A percentile compares a stretch with the other conserved stretches of the same genome.
Evolutionary conservation across 1,140 invertebrate genomes (phyloP).

Genomic region (Orchesella cincta): DNA sequence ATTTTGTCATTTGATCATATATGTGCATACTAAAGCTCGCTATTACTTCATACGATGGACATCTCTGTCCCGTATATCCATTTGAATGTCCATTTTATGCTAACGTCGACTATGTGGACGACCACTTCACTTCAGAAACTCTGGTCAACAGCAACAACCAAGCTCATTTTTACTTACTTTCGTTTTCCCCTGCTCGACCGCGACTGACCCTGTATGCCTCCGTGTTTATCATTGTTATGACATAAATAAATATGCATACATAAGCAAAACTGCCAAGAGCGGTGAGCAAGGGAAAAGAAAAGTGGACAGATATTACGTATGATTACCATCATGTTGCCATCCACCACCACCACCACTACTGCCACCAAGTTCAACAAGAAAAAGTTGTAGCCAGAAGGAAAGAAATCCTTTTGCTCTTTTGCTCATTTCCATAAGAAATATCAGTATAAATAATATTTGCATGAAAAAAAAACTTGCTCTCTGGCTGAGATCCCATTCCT

Average conservation of each 20-base stretch:
- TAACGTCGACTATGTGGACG: no score
- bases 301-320: background rate
- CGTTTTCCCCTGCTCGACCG: background rate
- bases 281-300: background rate
- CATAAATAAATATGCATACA: slow-evolving; percentile 22
- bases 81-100: background rate
- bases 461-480: background rate
- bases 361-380: background rate
- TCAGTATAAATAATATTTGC: slow-evolving; percentile 14
- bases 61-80: background rate
- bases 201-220: background rate
- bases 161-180: background rate
- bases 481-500: background rate
- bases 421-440: slow-evolving; percentile 10
- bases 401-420: background rate
- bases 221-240: slow-evolving; percentile 8
- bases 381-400: background rate
- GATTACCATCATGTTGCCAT: background rate
- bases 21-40: no score
- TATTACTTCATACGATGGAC: no score
- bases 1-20: slow-evolving; percentile 9
- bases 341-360: background rate
- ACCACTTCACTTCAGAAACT: no score
- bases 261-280: background rate
- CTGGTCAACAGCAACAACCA: background rate